Conservation (phyloP, 2,797 vertebrate species). For the Myripristis jacobus region DNA sequence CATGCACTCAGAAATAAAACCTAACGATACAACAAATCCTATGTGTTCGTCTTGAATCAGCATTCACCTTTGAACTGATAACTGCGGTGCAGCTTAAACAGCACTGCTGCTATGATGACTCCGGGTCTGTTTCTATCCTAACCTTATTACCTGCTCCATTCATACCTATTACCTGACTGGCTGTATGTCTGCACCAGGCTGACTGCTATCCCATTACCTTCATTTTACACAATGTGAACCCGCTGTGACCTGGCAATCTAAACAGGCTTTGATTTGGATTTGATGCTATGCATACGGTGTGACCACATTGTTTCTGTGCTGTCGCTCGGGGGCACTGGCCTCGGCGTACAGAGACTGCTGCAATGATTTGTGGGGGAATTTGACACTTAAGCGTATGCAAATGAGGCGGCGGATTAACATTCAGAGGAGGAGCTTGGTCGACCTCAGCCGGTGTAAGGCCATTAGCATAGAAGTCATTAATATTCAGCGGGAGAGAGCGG, state of each 20-base stretch:
- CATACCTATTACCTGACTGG: constrained; percentile 76
- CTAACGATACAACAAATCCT: constrained; percentile 31
- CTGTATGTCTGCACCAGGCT: constrained; percentile 64
- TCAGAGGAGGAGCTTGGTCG: constrained; percentile 84
- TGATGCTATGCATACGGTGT: constrained; percentile 68
- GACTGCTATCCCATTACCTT: constrained; percentile 78
- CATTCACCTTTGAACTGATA: constrained; percentile 71
- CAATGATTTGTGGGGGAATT: constrained; percentile 80
- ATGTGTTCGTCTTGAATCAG: constrained; percentile 59
- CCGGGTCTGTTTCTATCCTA: constrained; percentile 67
- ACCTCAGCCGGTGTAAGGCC: constrained; percentile 77
- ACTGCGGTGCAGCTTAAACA: constrained; percentile 67
- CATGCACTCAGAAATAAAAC: constrained; percentile 34
- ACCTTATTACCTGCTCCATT: constrained; percentile 77
- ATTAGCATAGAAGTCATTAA: constrained; percentile 85
- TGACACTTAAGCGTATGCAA: constrained; percentile 84
- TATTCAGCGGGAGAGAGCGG: constrained; percentile 75
- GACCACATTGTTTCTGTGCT: constrained; percentile 75
- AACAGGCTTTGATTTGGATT: constrained; percentile 81
- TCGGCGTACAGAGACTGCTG: constrained; percentile 52
- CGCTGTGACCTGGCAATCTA: constrained; percentile 76
- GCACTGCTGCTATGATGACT: constrained; percentile 65
- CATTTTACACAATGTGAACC: constrained; percentile 75
- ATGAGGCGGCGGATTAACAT: constrained; percentile 83
- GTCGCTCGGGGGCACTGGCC: constrained; percentile 58